Conservation (phyloP, 2,888 invertebrate genomes). For the Tenthredo mesomela region DNA sequence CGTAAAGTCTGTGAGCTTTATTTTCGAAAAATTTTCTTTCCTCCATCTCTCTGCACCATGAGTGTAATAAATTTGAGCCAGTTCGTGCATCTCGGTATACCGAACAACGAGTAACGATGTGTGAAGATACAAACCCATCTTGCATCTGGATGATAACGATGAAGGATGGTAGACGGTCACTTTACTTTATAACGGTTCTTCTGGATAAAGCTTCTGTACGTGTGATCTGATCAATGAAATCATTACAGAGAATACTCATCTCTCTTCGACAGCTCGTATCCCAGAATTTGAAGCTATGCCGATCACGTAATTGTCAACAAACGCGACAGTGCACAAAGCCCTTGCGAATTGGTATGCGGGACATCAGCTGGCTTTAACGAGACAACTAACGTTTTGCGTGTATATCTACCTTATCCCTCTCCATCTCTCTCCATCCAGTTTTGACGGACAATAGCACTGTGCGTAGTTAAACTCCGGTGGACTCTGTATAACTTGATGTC, state of each 20-base stretch:
- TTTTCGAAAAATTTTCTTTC: neutral
- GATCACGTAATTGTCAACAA: conserved; percentile 41
- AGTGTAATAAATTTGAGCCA: conserved; percentile 25
- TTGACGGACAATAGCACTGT: neutral
- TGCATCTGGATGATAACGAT: neutral
- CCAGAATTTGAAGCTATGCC: conserved; percentile 1
- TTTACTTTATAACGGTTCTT: neutral
- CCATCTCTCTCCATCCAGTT: neutral
- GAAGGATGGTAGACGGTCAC: neutral
- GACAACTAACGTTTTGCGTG: conserved; percentile 17
- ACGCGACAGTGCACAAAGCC: conserved; percentile 13
- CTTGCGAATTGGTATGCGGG: conserved; percentile 38
- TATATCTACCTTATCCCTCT: neutral
- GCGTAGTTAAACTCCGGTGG: neutral
- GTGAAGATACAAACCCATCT: neutral
- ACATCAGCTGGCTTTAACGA: conserved; percentile 31
- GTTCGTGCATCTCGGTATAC: conserved; percentile 25
- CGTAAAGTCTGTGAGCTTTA: neutral
- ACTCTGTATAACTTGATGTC: neutral
- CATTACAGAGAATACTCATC: neutral
- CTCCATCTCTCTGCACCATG: conserved; percentile 8
- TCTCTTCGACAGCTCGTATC: neutral
- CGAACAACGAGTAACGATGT: conserved; percentile 8
- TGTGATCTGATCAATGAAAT: neutral
- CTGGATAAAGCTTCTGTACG: neutral